These are phyloP conservation scores for Plectrocnemia conspersa DNA, from an alignment of 1,140 invertebrate species.

Conservation along the genomic window DNA sequence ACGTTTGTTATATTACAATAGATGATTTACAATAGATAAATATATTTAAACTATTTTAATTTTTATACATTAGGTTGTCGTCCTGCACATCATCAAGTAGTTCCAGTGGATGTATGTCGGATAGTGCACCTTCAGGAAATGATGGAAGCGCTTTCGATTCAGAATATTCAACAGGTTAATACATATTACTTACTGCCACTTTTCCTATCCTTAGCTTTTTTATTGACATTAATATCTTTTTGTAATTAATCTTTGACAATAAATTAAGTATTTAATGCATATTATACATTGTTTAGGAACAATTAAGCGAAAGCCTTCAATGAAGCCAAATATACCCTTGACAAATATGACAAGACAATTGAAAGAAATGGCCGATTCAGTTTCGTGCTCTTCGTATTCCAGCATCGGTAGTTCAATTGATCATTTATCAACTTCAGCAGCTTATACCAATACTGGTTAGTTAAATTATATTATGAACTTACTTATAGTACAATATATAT, in stretches of 20 bases:
- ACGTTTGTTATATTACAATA: too few species aligned
- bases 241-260: neutral
- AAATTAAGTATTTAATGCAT: neutral
- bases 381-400: conserved; percentile 12
- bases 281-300: conserved; percentile 52
- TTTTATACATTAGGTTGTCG: too few species aligned
- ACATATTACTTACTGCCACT: conserved; percentile 1
- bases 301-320: conserved; percentile 83
- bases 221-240: neutral
- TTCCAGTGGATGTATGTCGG: conserved; percentile 73
- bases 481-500: neutral
- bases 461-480: neutral
- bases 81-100: conserved; percentile 73
- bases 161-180: conserved; percentile 65
- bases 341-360: conserved; percentile 86
- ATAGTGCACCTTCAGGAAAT: conserved; percentile 65
- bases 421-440: conserved; percentile 16
- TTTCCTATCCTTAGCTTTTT: conserved; percentile 1
- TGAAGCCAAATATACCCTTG: conserved; percentile 84
- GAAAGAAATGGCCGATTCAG: conserved; percentile 69
- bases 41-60: too few species aligned
- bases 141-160: conserved; percentile 73
- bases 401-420: conserved; percentile 23
- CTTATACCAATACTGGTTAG: conserved; percentile 32
- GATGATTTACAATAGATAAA: too few species aligned